Evolutionary conservation across 1,140 invertebrate genomes (phyloP).

Genomic region (Rhopalosiphum padi): DNA sequence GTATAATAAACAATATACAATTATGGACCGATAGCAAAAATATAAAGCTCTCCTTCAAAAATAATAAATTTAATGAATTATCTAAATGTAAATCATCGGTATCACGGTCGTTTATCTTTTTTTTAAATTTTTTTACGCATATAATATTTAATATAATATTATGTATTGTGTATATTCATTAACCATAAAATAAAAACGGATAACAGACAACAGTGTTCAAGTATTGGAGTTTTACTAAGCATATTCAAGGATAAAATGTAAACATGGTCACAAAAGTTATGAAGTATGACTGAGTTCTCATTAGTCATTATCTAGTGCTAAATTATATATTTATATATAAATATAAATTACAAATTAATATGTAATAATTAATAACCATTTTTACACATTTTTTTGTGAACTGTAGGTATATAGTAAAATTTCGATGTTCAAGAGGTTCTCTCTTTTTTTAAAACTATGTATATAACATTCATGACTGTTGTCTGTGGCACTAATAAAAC

Average conservation of each 20-base stretch:
- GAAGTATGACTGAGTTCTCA: neutral
- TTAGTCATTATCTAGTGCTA: neutral
- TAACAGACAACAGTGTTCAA: neutral
- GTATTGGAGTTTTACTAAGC: neutral
- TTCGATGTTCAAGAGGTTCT: neutral
- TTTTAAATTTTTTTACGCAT: neutral
- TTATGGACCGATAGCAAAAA: neutral
- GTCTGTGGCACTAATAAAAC: neutral
- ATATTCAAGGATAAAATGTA: neutral
- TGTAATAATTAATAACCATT: too few relatives aligned
- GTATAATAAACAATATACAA: neutral
- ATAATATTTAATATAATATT: neutral
- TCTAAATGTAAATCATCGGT: neutral
- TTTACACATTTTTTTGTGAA: neutral
- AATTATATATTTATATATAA: neutral
- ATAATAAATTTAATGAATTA: constrained; percentile 14
- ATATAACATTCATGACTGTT: neutral
- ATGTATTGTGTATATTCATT: neutral
- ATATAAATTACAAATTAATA: neutral
- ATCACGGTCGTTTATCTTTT: neutral
- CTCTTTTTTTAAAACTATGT: neutral
- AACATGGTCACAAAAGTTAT: neutral
- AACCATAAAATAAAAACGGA: neutral
- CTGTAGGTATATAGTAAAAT: neutral
- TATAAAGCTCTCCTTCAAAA: neutral